These are phyloP conservation scores for Lepidocyrtinus sp. DNA, from an alignment of 2,888 invertebrate genomes.

Conservation along the genomic window DNA sequence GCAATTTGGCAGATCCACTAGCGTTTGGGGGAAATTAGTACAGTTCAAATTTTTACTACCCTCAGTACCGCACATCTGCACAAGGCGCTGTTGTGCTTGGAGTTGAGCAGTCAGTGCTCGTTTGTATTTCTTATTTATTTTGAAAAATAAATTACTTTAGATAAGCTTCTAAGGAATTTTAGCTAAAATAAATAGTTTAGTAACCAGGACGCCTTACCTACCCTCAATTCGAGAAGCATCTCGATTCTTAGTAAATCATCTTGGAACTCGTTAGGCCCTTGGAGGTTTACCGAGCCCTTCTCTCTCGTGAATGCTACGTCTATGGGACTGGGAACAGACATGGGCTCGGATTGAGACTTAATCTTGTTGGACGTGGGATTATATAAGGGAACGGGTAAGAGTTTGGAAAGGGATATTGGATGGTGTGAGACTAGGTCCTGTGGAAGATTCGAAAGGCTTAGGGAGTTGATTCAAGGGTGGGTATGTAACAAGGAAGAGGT, in stretches of 20 bases:
- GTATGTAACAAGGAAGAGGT: no score
- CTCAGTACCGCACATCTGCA: constrained; percentile 21
- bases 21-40: background rate
- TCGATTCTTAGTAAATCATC: constrained; percentile 33
- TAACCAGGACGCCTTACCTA: constrained; percentile 48
- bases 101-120: constrained; percentile 29
- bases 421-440: background rate
- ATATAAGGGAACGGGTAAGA: background rate
- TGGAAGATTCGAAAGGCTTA: background rate
- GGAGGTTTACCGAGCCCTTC: background rate
- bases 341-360: no score
- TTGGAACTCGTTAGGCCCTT: constrained; percentile 14
- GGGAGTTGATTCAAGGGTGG: no score
- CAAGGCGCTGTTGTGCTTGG: constrained; percentile 31
- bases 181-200: background rate
- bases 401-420: background rate
- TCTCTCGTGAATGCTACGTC: no score
- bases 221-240: constrained; percentile 35
- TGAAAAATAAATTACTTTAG: background rate
- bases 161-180: background rate
- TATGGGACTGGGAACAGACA: no score
- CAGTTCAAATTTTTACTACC: background rate
- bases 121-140: constrained; percentile 34
- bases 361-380: background rate
- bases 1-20: background rate